phyloP scores from a whole-genome alignment of 2,113 vertebrate species.

The Ageneiosus marmoratus region DNA sequence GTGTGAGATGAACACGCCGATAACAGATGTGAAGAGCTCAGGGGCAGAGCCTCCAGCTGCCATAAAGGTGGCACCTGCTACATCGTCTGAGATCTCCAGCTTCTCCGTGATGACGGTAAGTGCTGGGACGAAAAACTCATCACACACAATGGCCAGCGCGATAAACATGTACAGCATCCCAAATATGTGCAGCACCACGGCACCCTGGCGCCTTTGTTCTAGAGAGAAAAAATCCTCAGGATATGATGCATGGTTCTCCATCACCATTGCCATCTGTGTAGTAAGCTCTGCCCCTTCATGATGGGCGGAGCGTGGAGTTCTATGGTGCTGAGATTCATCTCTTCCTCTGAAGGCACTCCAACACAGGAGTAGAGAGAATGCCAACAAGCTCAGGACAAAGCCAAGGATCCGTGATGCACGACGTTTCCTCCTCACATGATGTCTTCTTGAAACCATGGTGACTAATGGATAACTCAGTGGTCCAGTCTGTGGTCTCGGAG shows the following conservation, averaged over 20 bases:
- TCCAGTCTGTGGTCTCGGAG: not conserved
- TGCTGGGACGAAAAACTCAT: constrained; percentile 97
- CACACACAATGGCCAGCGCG: constrained; percentile 94
- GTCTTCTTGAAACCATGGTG: constrained; percentile 57
- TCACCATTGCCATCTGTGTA: constrained; percentile 55
- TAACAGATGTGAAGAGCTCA: constrained; percentile 96
- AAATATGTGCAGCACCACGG: constrained; percentile 84
- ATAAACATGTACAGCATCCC: constrained; percentile 99
- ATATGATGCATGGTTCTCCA: constrained; percentile 84
- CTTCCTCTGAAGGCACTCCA: constrained; percentile 83
- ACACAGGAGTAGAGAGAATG: constrained; percentile 82
- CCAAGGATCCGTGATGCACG: constrained; percentile 82
- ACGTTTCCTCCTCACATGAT: constrained; percentile 83
- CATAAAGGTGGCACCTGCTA: constrained; percentile 98
- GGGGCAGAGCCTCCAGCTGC: constrained; percentile 95
- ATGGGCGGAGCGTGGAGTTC: constrained; percentile 84
- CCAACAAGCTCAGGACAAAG: constrained; percentile 81
- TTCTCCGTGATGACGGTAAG: constrained; percentile 96
- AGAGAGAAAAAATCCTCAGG: constrained; percentile 87
- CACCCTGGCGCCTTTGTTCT: constrained; percentile 85
- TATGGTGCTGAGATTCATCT: constrained; percentile 60
- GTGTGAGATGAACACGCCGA: constrained; percentile 94
- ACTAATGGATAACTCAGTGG: constrained; percentile 52
- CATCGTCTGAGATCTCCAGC: constrained; percentile 92
- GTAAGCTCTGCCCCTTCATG: constrained; percentile 43